Conservation (phyloP, 37 sponge, comb jelly and placozoan species). For the Chondrilla cf. caribensis region DNA sequence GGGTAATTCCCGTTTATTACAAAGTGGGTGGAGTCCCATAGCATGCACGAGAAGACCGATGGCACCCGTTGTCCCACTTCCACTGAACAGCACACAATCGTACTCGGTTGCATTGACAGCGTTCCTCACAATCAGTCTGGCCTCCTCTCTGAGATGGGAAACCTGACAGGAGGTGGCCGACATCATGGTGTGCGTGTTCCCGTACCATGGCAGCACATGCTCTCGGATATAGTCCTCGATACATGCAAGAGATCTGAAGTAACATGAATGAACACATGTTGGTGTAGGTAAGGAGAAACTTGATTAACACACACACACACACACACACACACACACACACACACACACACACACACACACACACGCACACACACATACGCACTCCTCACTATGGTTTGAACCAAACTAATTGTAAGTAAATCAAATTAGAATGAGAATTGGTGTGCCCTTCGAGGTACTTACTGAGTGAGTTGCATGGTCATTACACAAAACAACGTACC, state of each 20-base stretch:
- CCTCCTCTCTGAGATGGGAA: slow-evolving; percentile 80
- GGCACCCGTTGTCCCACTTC: slow-evolving; percentile 89
- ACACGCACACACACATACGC: too few species aligned
- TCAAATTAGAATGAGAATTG: too few species aligned
- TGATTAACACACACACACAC: too few species aligned
- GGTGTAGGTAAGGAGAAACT: background rate
- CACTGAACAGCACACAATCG: slow-evolving; percentile 84
- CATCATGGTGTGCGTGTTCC: slow-evolving; percentile 88
- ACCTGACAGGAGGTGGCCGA: slow-evolving; percentile 75
- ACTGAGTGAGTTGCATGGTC: too few species aligned
- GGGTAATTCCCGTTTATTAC: background rate
- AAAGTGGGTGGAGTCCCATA: slow-evolving; percentile 26
- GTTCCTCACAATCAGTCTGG: slow-evolving; percentile 73
- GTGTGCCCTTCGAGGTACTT: too few species aligned
- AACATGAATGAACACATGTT: background rate
- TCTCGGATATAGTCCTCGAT: slow-evolving; percentile 72
- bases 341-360: too few species aligned
- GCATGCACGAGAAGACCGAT: slow-evolving; percentile 68
- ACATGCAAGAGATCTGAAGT: slow-evolving; percentile 56
- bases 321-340: background rate
- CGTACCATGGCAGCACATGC: slow-evolving; percentile 78
- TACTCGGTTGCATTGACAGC: slow-evolving; percentile 85
- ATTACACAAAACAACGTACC: too few species aligned
- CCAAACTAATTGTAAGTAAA: too few species aligned
- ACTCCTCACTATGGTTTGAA: too few species aligned